Evolutionary conservation across 35 echinoderm and acorn worm species (phyloP), one percentile per base, ranked within the genome.

Genomic region (Strongylocentrotus purpuratus): DNA sequence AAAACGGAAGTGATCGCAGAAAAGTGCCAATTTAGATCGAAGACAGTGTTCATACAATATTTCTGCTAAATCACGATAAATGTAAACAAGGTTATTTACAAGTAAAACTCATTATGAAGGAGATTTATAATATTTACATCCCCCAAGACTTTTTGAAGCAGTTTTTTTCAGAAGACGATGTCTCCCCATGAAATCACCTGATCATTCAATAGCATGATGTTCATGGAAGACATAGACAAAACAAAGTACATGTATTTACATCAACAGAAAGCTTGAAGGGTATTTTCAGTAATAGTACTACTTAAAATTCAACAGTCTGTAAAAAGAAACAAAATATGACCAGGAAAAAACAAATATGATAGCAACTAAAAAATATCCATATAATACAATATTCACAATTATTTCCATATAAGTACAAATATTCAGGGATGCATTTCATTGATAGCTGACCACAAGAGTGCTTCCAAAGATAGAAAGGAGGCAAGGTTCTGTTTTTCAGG

Each of bases 221-320:
- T 78, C 65, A 78, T 78, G 65, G 65, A 78, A 78, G 65, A 78
- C 65, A 78, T 78, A 78, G 65, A 78, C 18, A 28, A 78, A 28
- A 78, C 3, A 22, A 78, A 78, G 65, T 78, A 78, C 65, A 78
- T 78, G 22, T 55, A 78, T 78, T 18, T 78, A 78, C 20, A 78
- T 28, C 20, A 78, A 78, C 65, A 78, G 65, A 78, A 78, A 78
- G 65, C 65, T 78, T 78, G 65, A 78, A 78, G 65, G 65, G 65
- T 78, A 78, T 78, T 78, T 78, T 78, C 65, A 78, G 65, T 78
- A 78, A 78, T 78, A 78, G 65, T 78, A 78, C 65, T 78, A 78
- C 65, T 78, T 22, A 78, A 78, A 78, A 28, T 78, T 78, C 65
- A 78, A 78, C 65, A 78, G 20, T 78, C 65, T 78, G 22, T 78